Evolutionary conservation across 1,140 invertebrate species (phyloP).

Genomic region (Neocloeon triangulifer): DNA sequence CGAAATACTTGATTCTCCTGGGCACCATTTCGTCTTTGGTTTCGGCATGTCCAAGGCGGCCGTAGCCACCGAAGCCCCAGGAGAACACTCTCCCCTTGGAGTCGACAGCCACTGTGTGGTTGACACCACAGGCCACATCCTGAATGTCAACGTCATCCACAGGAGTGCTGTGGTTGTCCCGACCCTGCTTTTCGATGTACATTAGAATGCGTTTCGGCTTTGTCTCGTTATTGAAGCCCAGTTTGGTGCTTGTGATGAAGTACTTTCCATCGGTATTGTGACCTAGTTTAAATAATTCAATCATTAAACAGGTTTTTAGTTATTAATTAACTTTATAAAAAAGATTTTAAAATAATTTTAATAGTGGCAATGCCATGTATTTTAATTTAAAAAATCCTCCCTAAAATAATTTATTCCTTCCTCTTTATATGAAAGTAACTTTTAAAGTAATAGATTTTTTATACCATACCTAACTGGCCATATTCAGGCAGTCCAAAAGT

Average conservation of each 20-base stretch:
- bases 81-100: constrained; percentile 67
- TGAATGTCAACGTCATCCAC: constrained; percentile 70
- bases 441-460: constrained; percentile 3
- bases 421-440: neutral
- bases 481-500: constrained; percentile 84
- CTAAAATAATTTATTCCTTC: constrained; percentile 4
- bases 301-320: neutral
- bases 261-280: constrained; percentile 89
- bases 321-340: neutral
- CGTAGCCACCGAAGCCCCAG: constrained; percentile 89
- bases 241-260: constrained; percentile 69
- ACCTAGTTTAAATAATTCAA: constrained; percentile 26
- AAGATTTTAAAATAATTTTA: too few species aligned
- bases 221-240: constrained; percentile 66
- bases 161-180: constrained; percentile 63
- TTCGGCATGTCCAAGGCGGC: constrained; percentile 74
- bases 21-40: constrained; percentile 80
- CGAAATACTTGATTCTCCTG: constrained; percentile 71
- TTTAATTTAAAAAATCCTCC: too few species aligned
- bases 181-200: constrained; percentile 71
- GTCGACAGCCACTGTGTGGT: constrained; percentile 77
- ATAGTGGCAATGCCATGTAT: too few species aligned
- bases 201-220: constrained; percentile 61
- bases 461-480: constrained; percentile 54
- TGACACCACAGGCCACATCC: constrained; percentile 72